Conservation (phyloP, 1,140 invertebrate genomes). For the roundworm (Caenorhabditis elegans) region DNA sequence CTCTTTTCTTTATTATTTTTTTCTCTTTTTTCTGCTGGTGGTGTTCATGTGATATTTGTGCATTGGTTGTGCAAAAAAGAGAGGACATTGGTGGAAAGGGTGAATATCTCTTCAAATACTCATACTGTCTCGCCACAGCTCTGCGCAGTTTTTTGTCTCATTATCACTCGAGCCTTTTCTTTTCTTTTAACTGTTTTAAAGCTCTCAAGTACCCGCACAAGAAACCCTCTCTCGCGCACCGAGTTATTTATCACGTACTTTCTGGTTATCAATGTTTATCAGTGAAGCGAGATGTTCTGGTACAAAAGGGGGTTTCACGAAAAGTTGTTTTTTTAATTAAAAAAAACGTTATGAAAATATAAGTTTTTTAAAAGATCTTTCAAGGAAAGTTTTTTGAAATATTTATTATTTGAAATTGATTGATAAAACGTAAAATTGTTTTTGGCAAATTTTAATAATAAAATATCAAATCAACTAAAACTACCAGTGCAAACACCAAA, state of each 20-base stretch:
- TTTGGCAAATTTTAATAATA: too few relatives aligned
- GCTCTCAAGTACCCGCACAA: conserved; percentile 32
- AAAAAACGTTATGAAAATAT: too few relatives aligned
- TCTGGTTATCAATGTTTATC: conserved; percentile 20
- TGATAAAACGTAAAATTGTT: too few relatives aligned
- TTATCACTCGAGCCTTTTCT: conserved; percentile 20
- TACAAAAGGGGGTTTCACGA: background rate
- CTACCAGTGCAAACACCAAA: too few relatives aligned
- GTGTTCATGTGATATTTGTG: conserved; percentile 28
- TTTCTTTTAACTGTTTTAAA: conserved; percentile 21
- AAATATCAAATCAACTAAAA: too few relatives aligned
- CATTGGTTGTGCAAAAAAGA: conserved; percentile 1
- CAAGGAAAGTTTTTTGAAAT: too few relatives aligned
- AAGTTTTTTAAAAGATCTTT: too few relatives aligned
- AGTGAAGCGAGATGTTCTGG: too few relatives aligned
- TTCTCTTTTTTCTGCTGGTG: background rate
- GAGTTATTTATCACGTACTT: conserved; percentile 27
- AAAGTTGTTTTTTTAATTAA: too few relatives aligned
- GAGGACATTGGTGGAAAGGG: background rate
- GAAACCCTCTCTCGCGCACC: background rate
- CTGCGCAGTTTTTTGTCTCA: background rate
- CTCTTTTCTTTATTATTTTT: background rate
- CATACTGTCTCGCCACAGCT: background rate
- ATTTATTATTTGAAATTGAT: too few relatives aligned
- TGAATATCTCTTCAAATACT: conserved; percentile 16